Evolutionary conservation across 2,888 invertebrate species (phyloP).

Genomic region (Notodonta ziczac): DNA sequence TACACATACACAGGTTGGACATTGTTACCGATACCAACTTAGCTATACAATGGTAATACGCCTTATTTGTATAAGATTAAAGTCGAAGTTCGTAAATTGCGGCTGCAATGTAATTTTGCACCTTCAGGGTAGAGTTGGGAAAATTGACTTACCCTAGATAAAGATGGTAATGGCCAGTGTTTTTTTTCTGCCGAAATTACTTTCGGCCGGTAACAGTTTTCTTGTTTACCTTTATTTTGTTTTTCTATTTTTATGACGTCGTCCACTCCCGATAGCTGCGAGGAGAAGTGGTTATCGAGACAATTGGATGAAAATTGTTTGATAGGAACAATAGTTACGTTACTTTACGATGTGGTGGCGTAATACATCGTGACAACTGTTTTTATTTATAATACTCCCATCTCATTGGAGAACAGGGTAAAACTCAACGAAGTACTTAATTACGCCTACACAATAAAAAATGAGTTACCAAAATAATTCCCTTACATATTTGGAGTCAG

Average conservation of each 20-base stretch:
- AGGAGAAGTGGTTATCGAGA: conserved; percentile 31
- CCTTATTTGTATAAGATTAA: conserved; percentile 22
- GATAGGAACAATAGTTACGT: conserved; percentile 9
- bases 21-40: conserved; percentile 55
- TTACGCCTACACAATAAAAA: neutral
- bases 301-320: conserved; percentile 31
- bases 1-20: conserved; percentile 77
- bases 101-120: conserved; percentile 24
- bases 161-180: conserved; percentile 76
- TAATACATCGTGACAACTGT: neutral
- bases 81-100: conserved; percentile 31
- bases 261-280: conserved; percentile 13
- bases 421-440: neutral
- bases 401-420: neutral
- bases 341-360: conserved; percentile 5
- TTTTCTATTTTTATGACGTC: conserved; percentile 51
- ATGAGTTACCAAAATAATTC: no score
- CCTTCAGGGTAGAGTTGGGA: conserved; percentile 62
- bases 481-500: no score
- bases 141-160: conserved; percentile 83
- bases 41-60: conserved; percentile 11
- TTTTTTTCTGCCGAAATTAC: conserved; percentile 73
- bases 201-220: conserved; percentile 69
- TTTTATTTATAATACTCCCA: neutral
- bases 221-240: conserved; percentile 79